Evolutionary conservation across 2,888 invertebrate genomes (phyloP), one percentile per base, ranked within the genome.

Genomic region (Drosophila tanythrix): DNA sequence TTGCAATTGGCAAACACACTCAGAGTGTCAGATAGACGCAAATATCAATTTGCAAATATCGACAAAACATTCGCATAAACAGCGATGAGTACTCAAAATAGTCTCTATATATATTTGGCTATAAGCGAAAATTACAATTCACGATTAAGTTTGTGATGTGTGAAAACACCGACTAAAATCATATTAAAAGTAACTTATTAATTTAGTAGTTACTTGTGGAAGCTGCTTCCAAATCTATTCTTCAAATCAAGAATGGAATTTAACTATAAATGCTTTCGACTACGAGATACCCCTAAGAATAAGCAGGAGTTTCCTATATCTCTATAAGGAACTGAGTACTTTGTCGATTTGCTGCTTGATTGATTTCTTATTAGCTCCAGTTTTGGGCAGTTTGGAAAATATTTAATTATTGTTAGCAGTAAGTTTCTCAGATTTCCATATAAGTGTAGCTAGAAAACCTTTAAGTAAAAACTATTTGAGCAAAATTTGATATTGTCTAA

Each of bases 1-100:
- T 67, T 67, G 48, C 61, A 61, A 61, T 61, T 46, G 53, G 59
- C 48, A 59, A 46, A 59, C 59, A 59, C 35, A 59, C 48, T 48
- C 31, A 27, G 55, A 33, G 48, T 59, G 48, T 59, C 48, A 35
- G n/a, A 15, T 25, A 59, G 33, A 18, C 35, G 35, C 48, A 59
- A 48, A 59, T 48, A 59, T 27, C 59, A 35, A 35, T 59, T 35
- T 33, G 13, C 48, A 59, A 46, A 59, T 48, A 48, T 59, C 46
- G 18, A 33, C 40, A 57, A 40, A 43, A 43, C 57, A 57, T 43
- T 57, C 21, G 40, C n/a, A 31, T 31, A 43, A 40, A 57, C 57
- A 57, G 1, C 15, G 31, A 43, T 57, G 40, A 43, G 40, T 21
- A n/a, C 31, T 29, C 21, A 40, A 40, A 40, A 25, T 29, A 40